Evolutionary conservation across 2,888 invertebrate species (phyloP).

Genomic region (Palloptera scutellata): DNA sequence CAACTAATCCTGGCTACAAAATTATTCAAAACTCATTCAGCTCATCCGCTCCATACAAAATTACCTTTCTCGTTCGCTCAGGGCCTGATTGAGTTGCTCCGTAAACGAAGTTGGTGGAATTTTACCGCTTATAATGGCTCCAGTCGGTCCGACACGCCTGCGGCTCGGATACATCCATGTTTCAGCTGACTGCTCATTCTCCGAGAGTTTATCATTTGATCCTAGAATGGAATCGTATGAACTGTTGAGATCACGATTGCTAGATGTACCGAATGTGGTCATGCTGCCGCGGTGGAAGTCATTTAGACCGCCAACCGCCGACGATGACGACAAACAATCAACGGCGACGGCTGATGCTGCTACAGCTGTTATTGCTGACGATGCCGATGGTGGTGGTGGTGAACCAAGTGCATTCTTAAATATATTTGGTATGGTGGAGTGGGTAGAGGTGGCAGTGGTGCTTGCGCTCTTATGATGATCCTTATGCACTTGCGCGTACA

Average conservation of each 20-base stretch:
- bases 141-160: constrained; percentile 62
- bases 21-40: neutral
- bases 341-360: constrained; percentile 18
- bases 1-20: neutral
- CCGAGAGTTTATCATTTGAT: constrained; percentile 63
- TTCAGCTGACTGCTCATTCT: constrained; percentile 58
- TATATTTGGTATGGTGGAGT: constrained; percentile 58
- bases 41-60: neutral
- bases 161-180: constrained; percentile 65
- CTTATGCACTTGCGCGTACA: constrained; percentile 68
- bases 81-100: constrained; percentile 85
- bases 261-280: constrained; percentile 57
- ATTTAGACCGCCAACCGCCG: constrained; percentile 43
- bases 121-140: constrained; percentile 53
- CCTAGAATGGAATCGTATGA: constrained; percentile 65
- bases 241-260: constrained; percentile 63
- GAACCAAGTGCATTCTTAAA: constrained; percentile 56
- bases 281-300: constrained; percentile 60
- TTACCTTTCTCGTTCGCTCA: constrained; percentile 84
- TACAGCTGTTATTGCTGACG: constrained; percentile 26
- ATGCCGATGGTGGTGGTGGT: constrained; percentile 48
- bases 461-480: constrained; percentile 62
- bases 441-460: constrained; percentile 49
- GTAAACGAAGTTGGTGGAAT: constrained; percentile 79
- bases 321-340: constrained; percentile 7